Percentiles rank a stretch among this genome's conserved stretches.
Evolutionary conservation across 2,113 vertebrate genomes (phyloP).

Genomic region (Grallaria varia): DNA sequence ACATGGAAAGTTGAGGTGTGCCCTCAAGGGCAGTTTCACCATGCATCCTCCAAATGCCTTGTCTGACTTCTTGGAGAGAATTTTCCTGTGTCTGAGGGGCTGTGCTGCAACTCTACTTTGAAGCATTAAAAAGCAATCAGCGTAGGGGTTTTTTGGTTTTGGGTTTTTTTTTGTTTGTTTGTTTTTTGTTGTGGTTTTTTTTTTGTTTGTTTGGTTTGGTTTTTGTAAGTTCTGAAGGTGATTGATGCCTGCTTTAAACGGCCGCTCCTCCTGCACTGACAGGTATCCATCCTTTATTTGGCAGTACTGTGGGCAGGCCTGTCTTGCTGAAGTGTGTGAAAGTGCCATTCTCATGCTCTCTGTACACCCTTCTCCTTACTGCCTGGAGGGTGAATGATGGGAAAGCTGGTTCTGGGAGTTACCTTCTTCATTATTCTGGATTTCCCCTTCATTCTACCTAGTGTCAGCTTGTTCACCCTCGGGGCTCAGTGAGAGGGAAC

Average conservation of each 20-base stretch:
- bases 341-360: not conserved
- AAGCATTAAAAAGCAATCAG: not conserved
- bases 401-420: not conserved
- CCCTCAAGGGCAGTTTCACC: not conserved
- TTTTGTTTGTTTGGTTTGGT: no score
- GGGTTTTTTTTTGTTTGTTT: no score
- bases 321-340: rapidly evolving
- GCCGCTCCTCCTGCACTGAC: rapidly evolving
- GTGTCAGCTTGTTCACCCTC: not conserved
- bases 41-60: not conserved
- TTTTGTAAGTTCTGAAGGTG: not conserved
- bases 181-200: no score
- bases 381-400: not conserved
- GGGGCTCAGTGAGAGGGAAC: not conserved
- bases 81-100: not conserved
- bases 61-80: not conserved
- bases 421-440: not conserved
- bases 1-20: not conserved
- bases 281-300: not conserved
- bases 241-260: not conserved
- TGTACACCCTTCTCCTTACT: not conserved
- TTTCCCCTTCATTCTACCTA: conserved; percentile 12
- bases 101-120: not conserved
- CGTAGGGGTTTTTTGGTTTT: not conserved
- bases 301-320: not conserved